phyloP scores from a whole-genome alignment of 2,797 vertebrate genomes.

The Trachops cirrhosus region DNA sequence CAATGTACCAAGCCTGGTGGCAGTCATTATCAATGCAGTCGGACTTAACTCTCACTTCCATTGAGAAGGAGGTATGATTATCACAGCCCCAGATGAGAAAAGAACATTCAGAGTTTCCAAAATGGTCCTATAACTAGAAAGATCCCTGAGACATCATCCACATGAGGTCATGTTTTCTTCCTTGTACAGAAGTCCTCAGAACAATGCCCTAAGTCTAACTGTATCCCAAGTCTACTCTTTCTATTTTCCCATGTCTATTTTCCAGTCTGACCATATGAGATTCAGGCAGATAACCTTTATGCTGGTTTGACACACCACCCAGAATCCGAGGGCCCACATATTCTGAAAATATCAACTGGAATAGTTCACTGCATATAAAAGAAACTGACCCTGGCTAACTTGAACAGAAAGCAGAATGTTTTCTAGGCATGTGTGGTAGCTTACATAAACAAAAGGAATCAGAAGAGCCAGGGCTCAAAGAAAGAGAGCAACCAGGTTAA shows the following conservation, averaged over 20 bases:
- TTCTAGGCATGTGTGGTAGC: not conserved
- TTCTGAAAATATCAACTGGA: not conserved
- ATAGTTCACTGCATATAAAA: not conserved
- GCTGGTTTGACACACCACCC: not conserved
- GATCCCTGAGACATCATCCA: not conserved
- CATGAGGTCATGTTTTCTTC: not conserved
- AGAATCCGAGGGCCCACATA: not conserved
- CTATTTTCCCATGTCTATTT: not conserved
- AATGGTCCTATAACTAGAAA: not conserved
- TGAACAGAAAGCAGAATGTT: not conserved
- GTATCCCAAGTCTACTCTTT: not conserved
- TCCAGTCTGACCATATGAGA: not conserved
- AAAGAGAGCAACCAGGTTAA: not conserved
- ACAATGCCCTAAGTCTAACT: not conserved
- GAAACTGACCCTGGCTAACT: not conserved
- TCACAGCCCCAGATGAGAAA: not conserved
- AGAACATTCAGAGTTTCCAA: not conserved
- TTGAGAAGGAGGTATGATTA: not conserved
- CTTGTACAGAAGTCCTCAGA: not conserved
- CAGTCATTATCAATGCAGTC: not conserved
- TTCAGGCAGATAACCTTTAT: not conserved
- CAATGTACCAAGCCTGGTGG: not conserved
- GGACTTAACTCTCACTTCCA: not conserved
- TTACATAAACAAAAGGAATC: not conserved
- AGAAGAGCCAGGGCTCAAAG: not conserved